Base-by-base conservation (phyloP, 2,888 invertebrate genomes). In the Lasiommata megera region DNA sequence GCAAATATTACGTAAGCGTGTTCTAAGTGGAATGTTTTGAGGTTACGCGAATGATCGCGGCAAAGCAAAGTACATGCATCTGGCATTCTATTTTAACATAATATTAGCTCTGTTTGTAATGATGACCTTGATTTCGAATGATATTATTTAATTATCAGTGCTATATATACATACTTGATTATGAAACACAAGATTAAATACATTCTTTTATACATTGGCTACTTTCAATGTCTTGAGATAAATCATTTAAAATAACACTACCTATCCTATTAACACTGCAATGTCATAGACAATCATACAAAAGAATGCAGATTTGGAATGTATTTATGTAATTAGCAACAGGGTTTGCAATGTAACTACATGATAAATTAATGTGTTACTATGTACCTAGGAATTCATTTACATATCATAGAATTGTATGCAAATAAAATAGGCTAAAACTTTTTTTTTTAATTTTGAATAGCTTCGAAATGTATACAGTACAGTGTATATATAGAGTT, bases 1-100 rank as follows among this genome's bases (percentile, higher is more conserved):
- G 66, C 60, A 61, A 51, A 66, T 61, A 61, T 76, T 78, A 76
- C 72, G 67, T 74, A 72, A 76, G 74, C 67, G 61, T 54, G 55
- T 60, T 65, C 48, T 59, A 54, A 67, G 61, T 65, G 63, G 59
- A 66, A 64, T 61, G 54, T 75, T 77, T 77, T 72, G 70, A 78
- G 77, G 77, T 77, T 78, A 78, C 66, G 65, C 55, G 63, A 61
- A 58, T 64, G 64, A 67, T 60, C 61, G 56, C 57, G 48, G 68
- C 61, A 64, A 54, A 65, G 44, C 18, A 41, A 34, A 18, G 44
- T 65, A 54, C 60, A 48, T 60, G 47, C 51, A 41, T 65, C 64
- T 65, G 59, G 62, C 61, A 63, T 64, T 63, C 51, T 65, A 60
- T 64, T 67, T 65, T 63, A 34, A 57, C 51, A 56, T 48, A 54